Conservation (phyloP, 2,888 invertebrate species). For the Patella ulyssiponensis region DNA sequence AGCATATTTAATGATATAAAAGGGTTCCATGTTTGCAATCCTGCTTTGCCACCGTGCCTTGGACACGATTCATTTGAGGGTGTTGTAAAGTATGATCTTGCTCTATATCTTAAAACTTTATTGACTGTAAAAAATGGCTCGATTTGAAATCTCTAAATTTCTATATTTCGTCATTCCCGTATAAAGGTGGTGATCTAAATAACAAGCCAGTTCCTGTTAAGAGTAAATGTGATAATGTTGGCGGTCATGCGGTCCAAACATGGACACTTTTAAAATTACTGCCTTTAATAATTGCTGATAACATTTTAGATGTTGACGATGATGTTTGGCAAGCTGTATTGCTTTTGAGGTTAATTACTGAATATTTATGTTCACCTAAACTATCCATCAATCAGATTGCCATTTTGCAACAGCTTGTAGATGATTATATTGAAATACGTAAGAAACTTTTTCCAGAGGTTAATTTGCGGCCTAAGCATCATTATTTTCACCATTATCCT, state of each 20-base stretch:
- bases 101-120: slow-evolving; percentile 7
- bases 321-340: slow-evolving; percentile 14
- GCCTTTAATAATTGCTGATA: slow-evolving; percentile 6
- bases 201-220: slow-evolving; percentile 11
- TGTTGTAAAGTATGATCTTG: not conserved
- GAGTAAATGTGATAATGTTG: slow-evolving; percentile 10
- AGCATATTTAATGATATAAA: slow-evolving; percentile 1
- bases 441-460: not conserved
- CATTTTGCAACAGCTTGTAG: slow-evolving; percentile 12
- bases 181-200: not conserved
- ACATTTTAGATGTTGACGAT: slow-evolving; percentile 13
- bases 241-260: slow-evolving; percentile 30
- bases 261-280: slow-evolving; percentile 22
- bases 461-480: not conserved
- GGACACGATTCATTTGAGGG: not conserved
- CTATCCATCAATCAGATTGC: slow-evolving; percentile 1
- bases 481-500: not conserved
- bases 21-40: not conserved
- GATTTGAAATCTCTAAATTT: not conserved
- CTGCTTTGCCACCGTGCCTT: not conserved
- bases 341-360: slow-evolving; percentile 15
- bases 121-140: not conserved
- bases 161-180: not conserved
- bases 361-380: slow-evolving; percentile 21
- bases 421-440: not conserved